Conservation (phyloP, 2,888 invertebrate genomes). For the Stomorhina lunata region DNA sequence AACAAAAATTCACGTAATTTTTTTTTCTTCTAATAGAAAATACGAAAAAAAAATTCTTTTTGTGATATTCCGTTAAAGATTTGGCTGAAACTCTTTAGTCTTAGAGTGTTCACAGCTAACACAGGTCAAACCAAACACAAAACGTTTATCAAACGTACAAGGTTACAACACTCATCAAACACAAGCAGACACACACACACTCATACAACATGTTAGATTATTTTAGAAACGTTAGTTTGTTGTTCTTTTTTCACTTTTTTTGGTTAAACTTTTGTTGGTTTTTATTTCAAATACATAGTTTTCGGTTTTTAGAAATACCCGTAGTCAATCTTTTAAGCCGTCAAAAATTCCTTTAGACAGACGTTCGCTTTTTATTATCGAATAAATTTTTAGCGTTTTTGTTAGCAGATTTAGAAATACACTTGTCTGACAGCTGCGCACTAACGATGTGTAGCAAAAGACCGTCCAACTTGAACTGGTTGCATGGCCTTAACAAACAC, state of each 20-base stretch:
- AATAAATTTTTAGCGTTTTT: neutral
- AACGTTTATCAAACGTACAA: constrained; percentile 46
- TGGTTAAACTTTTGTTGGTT: neutral
- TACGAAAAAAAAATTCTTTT: neutral
- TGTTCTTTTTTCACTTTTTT: neutral
- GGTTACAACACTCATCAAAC: too few relatives aligned
- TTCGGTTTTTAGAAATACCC: constrained; percentile 33
- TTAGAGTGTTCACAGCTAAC: constrained; percentile 55
- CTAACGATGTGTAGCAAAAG: constrained; percentile 77
- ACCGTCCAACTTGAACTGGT: constrained; percentile 80
- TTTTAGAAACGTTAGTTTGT: neutral
- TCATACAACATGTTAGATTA: constrained; percentile 47
- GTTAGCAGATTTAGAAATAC: too few relatives aligned
- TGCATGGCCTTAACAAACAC: constrained; percentile 63
- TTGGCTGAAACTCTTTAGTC: neutral
- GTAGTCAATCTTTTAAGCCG: constrained; percentile 5
- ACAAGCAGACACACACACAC: constrained; percentile 52
- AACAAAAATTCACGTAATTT: constrained; percentile 49
- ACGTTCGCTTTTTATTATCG: constrained; percentile 22
- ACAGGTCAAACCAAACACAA: constrained; percentile 66
- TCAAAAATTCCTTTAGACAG: constrained; percentile 58
- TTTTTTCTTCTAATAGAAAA: too few relatives aligned
- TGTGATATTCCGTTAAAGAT: constrained; percentile 49
- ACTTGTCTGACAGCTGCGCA: constrained; percentile 64
- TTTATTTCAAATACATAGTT: neutral